Evolutionary conservation across 2,888 invertebrate species (phyloP).

Genomic region (Patella pellucida): DNA sequence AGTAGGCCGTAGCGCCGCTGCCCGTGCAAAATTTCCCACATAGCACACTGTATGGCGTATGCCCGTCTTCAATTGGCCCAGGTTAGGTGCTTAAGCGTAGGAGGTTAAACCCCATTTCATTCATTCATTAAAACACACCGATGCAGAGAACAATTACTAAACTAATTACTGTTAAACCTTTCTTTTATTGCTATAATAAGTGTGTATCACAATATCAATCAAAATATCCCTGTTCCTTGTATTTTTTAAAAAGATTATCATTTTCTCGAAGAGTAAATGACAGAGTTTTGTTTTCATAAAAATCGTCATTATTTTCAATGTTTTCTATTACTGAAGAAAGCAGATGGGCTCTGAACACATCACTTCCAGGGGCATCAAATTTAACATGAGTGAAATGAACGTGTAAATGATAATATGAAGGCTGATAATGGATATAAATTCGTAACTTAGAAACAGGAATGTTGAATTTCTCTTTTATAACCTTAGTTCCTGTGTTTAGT

Average conservation of each 20-base stretch:
- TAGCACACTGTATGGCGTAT: too few relatives aligned
- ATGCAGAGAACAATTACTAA: too few relatives aligned
- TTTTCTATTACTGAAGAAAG: constrained; percentile 91
- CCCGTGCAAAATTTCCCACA: too few relatives aligned
- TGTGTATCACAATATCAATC: not conserved
- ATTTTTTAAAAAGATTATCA: constrained; percentile 78
- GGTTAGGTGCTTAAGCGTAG: too few relatives aligned
- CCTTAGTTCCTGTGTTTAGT: constrained; percentile 80
- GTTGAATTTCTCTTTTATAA: constrained; percentile 83
- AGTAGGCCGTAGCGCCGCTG: too few relatives aligned
- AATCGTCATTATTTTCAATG: constrained; percentile 84
- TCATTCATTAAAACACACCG: too few relatives aligned
- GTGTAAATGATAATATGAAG: constrained; percentile 96
- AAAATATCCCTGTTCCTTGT: constrained; percentile 47
- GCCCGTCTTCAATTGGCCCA: too few relatives aligned
- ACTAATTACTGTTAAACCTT: too few relatives aligned
- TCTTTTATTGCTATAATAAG: too few relatives aligned
- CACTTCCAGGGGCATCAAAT: constrained; percentile 77
- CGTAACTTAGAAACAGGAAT: constrained; percentile 79
- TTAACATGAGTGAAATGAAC: constrained; percentile 86
- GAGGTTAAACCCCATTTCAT: too few relatives aligned
- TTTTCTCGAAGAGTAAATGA: constrained; percentile 85
- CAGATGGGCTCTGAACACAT: constrained; percentile 88
- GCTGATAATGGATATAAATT: constrained; percentile 94
- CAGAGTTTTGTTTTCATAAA: constrained; percentile 86